phyloP scores from a whole-genome alignment of 2,797 vertebrate species.

The Dromococcyx pavoninus region DNA sequence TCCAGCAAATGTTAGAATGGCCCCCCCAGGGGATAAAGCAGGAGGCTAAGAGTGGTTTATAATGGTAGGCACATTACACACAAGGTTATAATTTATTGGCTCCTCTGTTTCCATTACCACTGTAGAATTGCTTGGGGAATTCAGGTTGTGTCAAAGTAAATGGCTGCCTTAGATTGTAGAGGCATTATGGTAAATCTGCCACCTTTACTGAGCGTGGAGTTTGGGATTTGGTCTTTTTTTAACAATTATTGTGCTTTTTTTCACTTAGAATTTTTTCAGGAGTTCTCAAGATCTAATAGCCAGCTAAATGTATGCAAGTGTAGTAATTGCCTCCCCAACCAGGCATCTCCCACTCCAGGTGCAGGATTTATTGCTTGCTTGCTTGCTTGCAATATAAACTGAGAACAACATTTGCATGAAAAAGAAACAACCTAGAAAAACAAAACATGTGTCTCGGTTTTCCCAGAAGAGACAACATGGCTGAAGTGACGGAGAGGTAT shows the following conservation, averaged over 20 bases:
- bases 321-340: neutral
- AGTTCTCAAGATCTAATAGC: neutral
- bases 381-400: neutral
- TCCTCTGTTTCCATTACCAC: constrained; percentile 66
- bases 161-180: constrained; percentile 28
- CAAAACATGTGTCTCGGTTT: neutral
- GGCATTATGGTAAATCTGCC: constrained; percentile 33
- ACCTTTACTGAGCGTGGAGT: neutral
- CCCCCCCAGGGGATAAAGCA: neutral
- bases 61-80: constrained; percentile 55
- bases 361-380: neutral
- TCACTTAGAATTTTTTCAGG: neutral
- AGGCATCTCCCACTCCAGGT: neutral
- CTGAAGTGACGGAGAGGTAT: neutral
- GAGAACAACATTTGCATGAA: constrained; percentile 32
- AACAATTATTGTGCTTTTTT: constrained; percentile 22
- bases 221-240: neutral
- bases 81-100: constrained; percentile 67
- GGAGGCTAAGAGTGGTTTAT: constrained; percentile 56
- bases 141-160: constrained; percentile 60
- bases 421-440: constrained; percentile 23
- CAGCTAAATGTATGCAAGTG: neutral
- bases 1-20: neutral
- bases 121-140: constrained; percentile 33
- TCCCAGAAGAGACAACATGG: neutral